These are phyloP conservation scores for Microtus montanus DNA, from an alignment of 2,113 vertebrate species.

Conservation along the genomic window DNA sequence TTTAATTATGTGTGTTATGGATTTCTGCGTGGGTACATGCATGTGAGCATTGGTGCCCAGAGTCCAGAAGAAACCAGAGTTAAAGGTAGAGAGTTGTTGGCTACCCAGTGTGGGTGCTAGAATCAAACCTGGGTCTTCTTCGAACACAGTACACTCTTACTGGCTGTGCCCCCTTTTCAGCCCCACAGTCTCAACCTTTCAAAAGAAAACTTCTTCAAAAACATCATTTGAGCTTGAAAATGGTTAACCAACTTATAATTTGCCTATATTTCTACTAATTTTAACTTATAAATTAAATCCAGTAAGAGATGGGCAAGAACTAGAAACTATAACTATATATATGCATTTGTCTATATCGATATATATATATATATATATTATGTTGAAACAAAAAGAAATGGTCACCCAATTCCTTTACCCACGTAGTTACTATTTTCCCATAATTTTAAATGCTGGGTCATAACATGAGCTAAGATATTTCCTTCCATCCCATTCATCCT, in stretches of 20 bases:
- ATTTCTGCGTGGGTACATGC: too few relatives aligned
- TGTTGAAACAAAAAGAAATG: not conserved
- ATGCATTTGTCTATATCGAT: not conserved
- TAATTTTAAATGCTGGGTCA: not conserved
- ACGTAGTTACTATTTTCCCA: conserved; percentile 4
- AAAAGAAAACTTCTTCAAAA: conserved; percentile 22
- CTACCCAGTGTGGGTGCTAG: not conserved
- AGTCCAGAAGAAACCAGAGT: not conserved
- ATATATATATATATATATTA: not conserved
- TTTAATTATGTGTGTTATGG: not conserved
- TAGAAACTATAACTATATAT: not conserved
- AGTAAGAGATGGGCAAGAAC: not conserved
- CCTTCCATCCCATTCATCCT: not conserved
- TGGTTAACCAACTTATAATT: not conserved
- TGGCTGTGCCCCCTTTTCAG: not conserved
- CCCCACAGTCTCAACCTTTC: not conserved
- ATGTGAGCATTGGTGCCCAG: not conserved
- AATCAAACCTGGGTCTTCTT: not conserved
- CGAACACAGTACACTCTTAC: not conserved
- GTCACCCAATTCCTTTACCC: not conserved
- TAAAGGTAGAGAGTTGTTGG: not conserved
- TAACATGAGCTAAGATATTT: not conserved
- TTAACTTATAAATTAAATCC: not conserved
- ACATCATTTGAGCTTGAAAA: not conserved
- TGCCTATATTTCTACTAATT: not conserved